These are phyloP conservation scores for Leptosomus discolor DNA, from an alignment of 2,113 vertebrate species.

Conservation along the genomic window DNA sequence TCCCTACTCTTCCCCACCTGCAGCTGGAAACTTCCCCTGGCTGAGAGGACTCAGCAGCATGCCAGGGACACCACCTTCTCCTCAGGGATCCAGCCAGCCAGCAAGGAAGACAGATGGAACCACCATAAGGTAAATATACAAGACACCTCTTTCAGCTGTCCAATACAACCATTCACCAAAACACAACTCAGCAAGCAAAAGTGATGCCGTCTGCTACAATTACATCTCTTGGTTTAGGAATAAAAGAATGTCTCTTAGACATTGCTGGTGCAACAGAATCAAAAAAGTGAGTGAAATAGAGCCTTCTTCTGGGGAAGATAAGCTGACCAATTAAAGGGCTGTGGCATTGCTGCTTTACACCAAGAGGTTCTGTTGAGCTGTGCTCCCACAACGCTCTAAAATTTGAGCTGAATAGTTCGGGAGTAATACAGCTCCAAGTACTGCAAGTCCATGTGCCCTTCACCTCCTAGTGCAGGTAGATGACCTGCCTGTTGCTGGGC, in stretches of 20 bases:
- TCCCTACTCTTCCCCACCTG: accelerated
- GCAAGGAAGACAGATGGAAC: background rate
- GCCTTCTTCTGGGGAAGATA: background rate
- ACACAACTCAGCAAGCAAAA: background rate
- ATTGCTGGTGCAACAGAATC: background rate
- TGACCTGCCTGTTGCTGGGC: background rate
- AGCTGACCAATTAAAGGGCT: background rate
- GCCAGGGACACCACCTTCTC: background rate
- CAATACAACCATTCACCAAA: background rate
- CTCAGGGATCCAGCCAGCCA: background rate
- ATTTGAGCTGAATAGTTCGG: background rate
- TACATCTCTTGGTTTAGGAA: background rate
- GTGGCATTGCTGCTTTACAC: background rate
- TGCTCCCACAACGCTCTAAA: background rate
- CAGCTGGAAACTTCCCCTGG: background rate
- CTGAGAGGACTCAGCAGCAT: background rate
- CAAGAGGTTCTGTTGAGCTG: background rate
- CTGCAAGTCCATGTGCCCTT: no score
- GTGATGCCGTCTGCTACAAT: no score
- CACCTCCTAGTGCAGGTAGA: background rate
- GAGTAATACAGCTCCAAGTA: background rate
- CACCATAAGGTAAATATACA: background rate
- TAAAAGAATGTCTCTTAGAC: background rate
- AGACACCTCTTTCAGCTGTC: background rate
- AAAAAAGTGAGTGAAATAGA: background rate